Conservation (phyloP, 2,888 invertebrate genomes). For the Standfussiana lucernea region DNA sequence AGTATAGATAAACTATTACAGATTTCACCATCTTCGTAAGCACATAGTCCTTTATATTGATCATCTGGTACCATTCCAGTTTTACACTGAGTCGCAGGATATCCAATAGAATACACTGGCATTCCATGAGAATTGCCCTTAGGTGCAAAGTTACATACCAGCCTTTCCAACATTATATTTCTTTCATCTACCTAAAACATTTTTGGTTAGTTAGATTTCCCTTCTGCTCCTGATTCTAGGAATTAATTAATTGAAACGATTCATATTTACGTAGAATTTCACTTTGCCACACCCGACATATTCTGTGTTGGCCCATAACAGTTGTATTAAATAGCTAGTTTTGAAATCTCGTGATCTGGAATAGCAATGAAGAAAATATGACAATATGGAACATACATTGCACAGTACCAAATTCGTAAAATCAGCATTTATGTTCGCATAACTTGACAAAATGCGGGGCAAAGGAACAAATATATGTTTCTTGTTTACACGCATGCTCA, state of each 20-base stretch:
- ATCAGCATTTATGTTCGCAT: background rate
- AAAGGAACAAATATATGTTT: no score
- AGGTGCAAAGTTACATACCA: conserved; percentile 86
- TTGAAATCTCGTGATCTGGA: conserved; percentile 77
- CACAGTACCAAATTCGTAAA: background rate
- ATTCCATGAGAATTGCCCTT: conserved; percentile 81
- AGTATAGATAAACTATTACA: no score
- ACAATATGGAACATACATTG: background rate
- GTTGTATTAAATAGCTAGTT: conserved; percentile 83
- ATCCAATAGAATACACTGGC: conserved; percentile 83
- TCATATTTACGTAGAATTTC: conserved; percentile 81
- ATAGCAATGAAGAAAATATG: conserved; percentile 5
- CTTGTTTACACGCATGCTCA: background rate
- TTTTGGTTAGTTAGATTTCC: conserved; percentile 31
- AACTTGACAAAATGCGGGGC: no score
- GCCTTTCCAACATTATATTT: conserved; percentile 76
- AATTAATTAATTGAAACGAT: background rate
- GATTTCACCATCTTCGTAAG: conserved; percentile 46
- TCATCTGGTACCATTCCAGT: conserved; percentile 72
- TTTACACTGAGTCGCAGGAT: conserved; percentile 82
- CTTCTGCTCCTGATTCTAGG: background rate
- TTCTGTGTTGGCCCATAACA: conserved; percentile 86
- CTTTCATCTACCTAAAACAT: conserved; percentile 71
- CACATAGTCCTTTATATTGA: conserved; percentile 76
- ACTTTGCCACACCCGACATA: conserved; percentile 85